Percentiles rank a stretch among this genome's conserved stretches.
Evolutionary conservation across 2,888 invertebrate species (phyloP).

Genomic region (Parelbella ahira): DNA sequence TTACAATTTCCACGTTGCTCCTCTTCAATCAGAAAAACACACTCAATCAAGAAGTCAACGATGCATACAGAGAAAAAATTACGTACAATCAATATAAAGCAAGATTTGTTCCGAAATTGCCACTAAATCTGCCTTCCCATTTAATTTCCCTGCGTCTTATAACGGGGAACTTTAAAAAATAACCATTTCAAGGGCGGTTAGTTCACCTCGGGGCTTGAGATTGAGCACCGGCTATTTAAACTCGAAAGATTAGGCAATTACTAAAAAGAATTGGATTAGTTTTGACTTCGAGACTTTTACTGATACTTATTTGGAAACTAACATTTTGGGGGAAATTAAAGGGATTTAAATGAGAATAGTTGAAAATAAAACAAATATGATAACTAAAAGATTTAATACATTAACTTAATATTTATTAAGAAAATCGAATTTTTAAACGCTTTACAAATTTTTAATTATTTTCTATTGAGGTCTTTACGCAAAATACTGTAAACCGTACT

Average conservation of each 20-base stretch:
- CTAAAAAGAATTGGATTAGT: conserved; percentile 51
- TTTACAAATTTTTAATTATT: no score
- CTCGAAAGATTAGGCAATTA: conserved; percentile 68
- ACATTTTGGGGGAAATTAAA: no score
- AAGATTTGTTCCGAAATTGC: conserved; percentile 49
- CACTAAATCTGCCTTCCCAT: conserved; percentile 58
- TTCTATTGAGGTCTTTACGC: no score
- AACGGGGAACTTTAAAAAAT: conserved; percentile 64
- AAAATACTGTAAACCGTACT: no score
- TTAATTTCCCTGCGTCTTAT: conserved; percentile 45
- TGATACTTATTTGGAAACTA: not conserved
- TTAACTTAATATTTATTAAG: no score
- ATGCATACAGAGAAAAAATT: conserved; percentile 46
- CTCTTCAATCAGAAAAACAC: conserved; percentile 19
- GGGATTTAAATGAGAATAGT: no score
- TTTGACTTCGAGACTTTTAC: conserved; percentile 17
- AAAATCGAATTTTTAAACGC: no score
- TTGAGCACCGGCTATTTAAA: conserved; percentile 56
- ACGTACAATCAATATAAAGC: conserved; percentile 62
- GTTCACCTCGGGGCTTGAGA: conserved; percentile 52
- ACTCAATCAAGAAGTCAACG: conserved; percentile 47
- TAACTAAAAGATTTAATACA: no score
- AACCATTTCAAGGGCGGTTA: conserved; percentile 70
- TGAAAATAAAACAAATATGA: no score
- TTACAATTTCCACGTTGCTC: no score